phyloP scores from a whole-genome alignment of 2,113 vertebrate genomes.

The Coregonus clupeaformis region DNA sequence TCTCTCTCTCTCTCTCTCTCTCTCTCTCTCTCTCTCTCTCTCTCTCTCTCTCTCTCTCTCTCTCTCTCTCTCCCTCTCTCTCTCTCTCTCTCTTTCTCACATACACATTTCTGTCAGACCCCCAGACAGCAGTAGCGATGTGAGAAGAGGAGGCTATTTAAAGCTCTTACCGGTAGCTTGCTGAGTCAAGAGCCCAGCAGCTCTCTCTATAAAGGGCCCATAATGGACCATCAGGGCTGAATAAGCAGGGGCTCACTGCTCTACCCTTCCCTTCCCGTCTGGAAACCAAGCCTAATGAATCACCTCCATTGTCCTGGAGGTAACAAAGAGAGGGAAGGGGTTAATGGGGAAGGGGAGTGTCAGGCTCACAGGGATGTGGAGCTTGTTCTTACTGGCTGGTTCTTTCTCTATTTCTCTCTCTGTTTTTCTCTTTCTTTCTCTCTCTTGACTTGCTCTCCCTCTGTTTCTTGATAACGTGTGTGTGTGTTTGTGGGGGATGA shows the following conservation, averaged over 20 bases:
- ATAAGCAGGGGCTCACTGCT: constrained; percentile 41
- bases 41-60: too few species aligned
- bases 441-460: neutral
- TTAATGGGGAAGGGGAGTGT: constrained; percentile 24
- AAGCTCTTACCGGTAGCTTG: constrained; percentile 29
- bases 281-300: constrained; percentile 58
- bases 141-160: constrained; percentile 23
- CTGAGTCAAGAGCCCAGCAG: constrained; percentile 35
- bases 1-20: too few species aligned
- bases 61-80: too few species aligned
- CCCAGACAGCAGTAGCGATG: constrained; percentile 6
- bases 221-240: constrained; percentile 36
- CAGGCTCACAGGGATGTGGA: neutral
- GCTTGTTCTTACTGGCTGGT: constrained; percentile 15
- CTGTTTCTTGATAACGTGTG: neutral
- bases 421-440: too few species aligned
- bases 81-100: neutral
- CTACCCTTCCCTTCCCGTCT: constrained; percentile 30
- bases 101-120: neutral
- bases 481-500: neutral
- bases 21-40: too few species aligned
- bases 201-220: constrained; percentile 11
- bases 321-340: constrained; percentile 5
- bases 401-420: neutral
- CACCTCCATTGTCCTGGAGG: constrained; percentile 40